Conservation (phyloP, 35 echinoderm and acorn worm genomes). For the Apostichopus parvimensis region DNA sequence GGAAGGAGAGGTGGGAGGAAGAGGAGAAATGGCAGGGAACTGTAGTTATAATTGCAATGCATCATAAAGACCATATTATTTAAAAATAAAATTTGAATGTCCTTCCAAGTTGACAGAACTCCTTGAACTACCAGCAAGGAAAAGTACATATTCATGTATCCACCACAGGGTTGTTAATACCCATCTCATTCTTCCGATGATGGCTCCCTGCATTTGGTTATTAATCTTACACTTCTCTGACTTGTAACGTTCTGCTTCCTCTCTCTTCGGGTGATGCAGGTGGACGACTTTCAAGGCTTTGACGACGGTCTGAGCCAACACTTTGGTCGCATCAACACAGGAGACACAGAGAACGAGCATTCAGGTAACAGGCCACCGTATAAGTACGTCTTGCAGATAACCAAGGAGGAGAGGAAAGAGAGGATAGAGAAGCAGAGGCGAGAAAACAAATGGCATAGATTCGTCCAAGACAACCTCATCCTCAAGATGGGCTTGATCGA, state of each 20-base stretch:
- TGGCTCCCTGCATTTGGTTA: too few relatives aligned
- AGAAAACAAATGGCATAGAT: constrained; percentile 93
- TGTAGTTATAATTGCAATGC: too few relatives aligned
- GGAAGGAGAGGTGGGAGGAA: too few relatives aligned
- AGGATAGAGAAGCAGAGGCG: constrained; percentile 69
- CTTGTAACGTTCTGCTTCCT: not conserved
- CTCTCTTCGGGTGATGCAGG: constrained; percentile 30
- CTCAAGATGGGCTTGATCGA: constrained; percentile 94
- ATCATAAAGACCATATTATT: too few relatives aligned
- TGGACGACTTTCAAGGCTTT: constrained; percentile 88
- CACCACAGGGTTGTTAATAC: too few relatives aligned
- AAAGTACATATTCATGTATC: too few relatives aligned
- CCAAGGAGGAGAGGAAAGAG: constrained; percentile 65
- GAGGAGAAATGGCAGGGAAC: too few relatives aligned
- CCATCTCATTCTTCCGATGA: too few relatives aligned
- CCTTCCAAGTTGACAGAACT: too few relatives aligned
- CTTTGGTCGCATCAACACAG: constrained; percentile 65
- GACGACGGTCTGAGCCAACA: constrained; percentile 71
- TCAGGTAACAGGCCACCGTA: constrained; percentile 35
- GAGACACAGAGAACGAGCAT: constrained; percentile 51
- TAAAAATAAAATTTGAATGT: too few relatives aligned
- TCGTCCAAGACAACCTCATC: constrained; percentile 91
- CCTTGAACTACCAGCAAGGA: too few relatives aligned
- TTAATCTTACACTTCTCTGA: not conserved
- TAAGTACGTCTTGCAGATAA: constrained; percentile 75